Percentiles rank a stretch among this genome's conserved stretches.
phyloP scores from a whole-genome alignment of 1,140 invertebrate genomes.

The Drosophila teissieri region DNA sequence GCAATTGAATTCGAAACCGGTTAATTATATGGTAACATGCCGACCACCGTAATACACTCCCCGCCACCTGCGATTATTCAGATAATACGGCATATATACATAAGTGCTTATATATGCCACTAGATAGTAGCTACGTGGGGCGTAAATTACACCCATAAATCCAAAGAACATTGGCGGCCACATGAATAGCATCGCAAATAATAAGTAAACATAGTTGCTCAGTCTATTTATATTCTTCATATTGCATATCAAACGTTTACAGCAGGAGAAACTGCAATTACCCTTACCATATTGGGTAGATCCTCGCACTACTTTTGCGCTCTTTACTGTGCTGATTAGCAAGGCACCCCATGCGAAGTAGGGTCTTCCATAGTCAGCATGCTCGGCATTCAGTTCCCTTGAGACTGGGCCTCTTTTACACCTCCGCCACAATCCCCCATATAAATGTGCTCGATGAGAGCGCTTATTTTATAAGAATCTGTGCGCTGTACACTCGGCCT shows the following conservation, averaged over 20 bases:
- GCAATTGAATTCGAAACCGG: constrained; percentile 57
- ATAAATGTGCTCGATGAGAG: constrained; percentile 5
- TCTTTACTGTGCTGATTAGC: constrained; percentile 11
- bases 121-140: constrained; percentile 1
- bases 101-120: too few relatives aligned
- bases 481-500: constrained; percentile 11
- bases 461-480: constrained; percentile 7
- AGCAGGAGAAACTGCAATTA: too few relatives aligned
- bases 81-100: not conserved
- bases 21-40: constrained; percentile 33
- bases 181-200: not conserved
- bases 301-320: not conserved
- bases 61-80: constrained; percentile 5
- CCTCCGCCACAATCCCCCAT: not conserved
- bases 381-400: not conserved
- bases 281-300: too few relatives aligned
- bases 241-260: too few relatives aligned
- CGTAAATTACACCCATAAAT: constrained; percentile 5
- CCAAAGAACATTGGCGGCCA: not conserved
- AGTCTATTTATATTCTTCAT: too few relatives aligned
- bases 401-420: not conserved
- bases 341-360: constrained; percentile 28
- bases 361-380: constrained; percentile 4
- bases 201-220: too few relatives aligned
- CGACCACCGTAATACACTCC: constrained; percentile 32